Percentiles rank a stretch among this genome's conserved stretches.
These are phyloP conservation scores for Scylla paramamosain DNA, from an alignment of 1,140 invertebrate genomes.

Conservation along the genomic window DNA sequence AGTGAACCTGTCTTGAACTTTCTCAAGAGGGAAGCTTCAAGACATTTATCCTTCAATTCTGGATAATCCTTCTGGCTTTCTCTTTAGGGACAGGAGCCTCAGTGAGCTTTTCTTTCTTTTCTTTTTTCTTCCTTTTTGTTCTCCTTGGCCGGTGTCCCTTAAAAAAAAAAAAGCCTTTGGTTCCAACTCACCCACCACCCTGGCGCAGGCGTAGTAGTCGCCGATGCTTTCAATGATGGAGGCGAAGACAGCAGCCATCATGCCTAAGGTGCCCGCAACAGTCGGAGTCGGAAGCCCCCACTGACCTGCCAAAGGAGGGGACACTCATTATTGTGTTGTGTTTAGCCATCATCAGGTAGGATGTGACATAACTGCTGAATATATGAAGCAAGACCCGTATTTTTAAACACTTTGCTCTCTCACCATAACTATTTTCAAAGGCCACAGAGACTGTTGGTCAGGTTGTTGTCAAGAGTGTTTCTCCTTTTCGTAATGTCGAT, in stretches of 20 bases:
- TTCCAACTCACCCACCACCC: slow-evolving; percentile 78
- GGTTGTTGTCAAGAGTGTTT: no score
- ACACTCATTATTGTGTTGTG: not conserved
- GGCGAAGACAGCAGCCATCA: slow-evolving; percentile 91
- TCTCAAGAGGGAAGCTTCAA: no score
- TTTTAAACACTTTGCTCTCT: not conserved
- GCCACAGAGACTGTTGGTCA: no score
- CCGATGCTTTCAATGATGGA: slow-evolving; percentile 80
- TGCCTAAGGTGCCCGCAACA: slow-evolving; percentile 88
- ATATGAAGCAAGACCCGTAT: no score
- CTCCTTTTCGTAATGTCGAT: no score
- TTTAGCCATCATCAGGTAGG: not conserved
- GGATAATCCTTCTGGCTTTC: not conserved
- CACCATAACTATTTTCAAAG: not conserved
- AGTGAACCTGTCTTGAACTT: no score
- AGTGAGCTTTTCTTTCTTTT: no score
- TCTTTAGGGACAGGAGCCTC: no score
- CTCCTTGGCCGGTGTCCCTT: no score
- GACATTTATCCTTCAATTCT: not conserved
- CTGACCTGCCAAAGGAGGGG: slow-evolving; percentile 81
- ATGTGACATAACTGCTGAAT: no score
- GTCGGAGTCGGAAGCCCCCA: slow-evolving; percentile 92
- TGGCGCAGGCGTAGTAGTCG: slow-evolving; percentile 69
- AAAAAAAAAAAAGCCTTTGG: not conserved
- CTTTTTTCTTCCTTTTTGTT: no score